Evolutionary conservation across 1,140 invertebrate genomes (phyloP).

Genomic region (Euwallacea fornicatus): DNA sequence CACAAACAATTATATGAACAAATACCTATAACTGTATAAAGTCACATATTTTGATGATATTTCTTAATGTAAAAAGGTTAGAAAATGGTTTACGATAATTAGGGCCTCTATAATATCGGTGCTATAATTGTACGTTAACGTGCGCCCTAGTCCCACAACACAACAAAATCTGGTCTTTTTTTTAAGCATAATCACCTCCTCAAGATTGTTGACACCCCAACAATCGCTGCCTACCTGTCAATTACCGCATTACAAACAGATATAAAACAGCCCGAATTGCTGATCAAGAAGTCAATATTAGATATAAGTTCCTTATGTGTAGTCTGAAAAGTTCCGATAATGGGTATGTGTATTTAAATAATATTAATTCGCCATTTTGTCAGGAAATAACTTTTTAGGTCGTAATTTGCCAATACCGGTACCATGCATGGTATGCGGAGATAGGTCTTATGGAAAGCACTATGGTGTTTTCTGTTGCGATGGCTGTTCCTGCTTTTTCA

Average conservation of each 20-base stretch:
- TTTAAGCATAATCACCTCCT: not conserved
- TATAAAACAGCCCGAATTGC: not conserved
- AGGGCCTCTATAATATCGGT: too few relatives aligned
- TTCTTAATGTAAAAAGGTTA: too few relatives aligned
- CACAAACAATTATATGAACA: too few relatives aligned
- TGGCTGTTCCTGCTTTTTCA: constrained; percentile 89
- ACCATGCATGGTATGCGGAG: constrained; percentile 78
- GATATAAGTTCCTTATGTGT: not conserved
- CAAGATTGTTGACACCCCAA: not conserved
- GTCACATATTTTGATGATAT: too few relatives aligned
- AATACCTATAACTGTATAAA: too few relatives aligned
- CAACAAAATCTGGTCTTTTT: not conserved
- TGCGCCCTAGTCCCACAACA: not conserved
- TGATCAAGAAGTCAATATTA: not conserved
- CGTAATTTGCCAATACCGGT: constrained; percentile 68
- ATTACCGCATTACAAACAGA: not conserved
- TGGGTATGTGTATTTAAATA: not conserved
- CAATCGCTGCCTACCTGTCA: not conserved
- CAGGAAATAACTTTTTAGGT: constrained; percentile 54
- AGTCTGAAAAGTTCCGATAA: not conserved
- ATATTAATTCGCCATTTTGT: not conserved
- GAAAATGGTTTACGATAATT: too few relatives aligned
- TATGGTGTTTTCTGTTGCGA: constrained; percentile 87
- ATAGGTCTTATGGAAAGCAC: constrained; percentile 84
- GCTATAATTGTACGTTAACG: not conserved